These are phyloP conservation scores for Oophaga sylvatica DNA, from an alignment of 2,797 vertebrate species.

Conservation along the genomic window DNA sequence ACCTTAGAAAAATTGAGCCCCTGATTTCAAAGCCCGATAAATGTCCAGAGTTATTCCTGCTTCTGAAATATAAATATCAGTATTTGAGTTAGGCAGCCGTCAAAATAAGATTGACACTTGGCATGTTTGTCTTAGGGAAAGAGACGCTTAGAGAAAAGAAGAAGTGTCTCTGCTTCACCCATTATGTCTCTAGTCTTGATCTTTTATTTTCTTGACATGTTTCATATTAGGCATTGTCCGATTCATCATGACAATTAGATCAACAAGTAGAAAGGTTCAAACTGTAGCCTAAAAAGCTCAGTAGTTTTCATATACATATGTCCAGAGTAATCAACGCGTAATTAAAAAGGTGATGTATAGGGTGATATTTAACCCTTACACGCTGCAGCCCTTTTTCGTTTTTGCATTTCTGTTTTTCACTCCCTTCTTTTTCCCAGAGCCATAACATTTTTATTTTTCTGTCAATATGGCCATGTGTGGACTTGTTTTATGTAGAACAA, in stretches of 20 bases:
- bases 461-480: too few relatives aligned
- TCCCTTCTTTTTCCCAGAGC: too few relatives aligned
- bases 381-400: too few relatives aligned
- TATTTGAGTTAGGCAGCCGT: constrained; percentile 3
- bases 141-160: background rate
- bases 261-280: constrained; percentile 15
- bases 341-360: background rate
- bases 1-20: constrained; percentile 66
- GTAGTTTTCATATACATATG: background rate
- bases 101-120: constrained; percentile 22
- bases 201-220: constrained; percentile 19
- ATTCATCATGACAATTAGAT: constrained; percentile 26
- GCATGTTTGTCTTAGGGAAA: constrained; percentile 20
- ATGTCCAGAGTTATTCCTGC: constrained; percentile 63
- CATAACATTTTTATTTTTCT: too few relatives aligned
- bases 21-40: constrained; percentile 66
- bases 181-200: constrained; percentile 6
- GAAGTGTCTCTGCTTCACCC: background rate
- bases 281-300: background rate
- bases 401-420: too few relatives aligned
- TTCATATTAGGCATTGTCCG: background rate
- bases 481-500: too few relatives aligned
- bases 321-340: background rate
- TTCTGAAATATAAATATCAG: constrained; percentile 59
- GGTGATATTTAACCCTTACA: too few relatives aligned